phyloP scores from a whole-genome alignment of 2,113 vertebrate species.

The Sturnira hondurensis region DNA sequence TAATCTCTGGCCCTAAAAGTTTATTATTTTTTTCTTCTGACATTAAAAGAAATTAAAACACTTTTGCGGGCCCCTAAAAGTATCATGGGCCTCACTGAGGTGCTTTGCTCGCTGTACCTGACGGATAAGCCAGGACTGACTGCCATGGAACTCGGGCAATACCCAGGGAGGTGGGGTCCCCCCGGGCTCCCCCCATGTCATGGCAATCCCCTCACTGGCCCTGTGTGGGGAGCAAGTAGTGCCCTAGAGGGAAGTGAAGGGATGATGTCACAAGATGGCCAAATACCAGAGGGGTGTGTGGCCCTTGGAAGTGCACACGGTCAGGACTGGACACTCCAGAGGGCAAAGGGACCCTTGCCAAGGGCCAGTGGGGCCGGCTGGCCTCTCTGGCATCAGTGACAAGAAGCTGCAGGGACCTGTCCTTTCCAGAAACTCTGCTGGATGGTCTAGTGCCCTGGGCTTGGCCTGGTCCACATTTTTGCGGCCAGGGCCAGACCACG shows the following conservation, averaged over 20 bases:
- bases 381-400: neutral
- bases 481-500: neutral
- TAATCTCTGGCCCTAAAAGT: neutral
- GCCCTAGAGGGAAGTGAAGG: neutral
- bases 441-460: constrained; percentile 34
- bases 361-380: neutral
- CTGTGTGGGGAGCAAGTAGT: neutral
- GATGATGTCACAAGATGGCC: neutral
- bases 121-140: neutral
- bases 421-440: constrained; percentile 28
- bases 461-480: neutral
- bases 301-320: neutral
- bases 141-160: neutral
- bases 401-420: constrained; percentile 15
- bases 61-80: neutral
- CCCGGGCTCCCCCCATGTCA: too few relatives aligned
- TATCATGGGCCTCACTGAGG: neutral
- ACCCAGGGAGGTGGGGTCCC: neutral
- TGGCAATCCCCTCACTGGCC: neutral
- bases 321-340: neutral
- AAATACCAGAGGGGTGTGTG: neutral
- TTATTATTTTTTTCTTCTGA: neutral
- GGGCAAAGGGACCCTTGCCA: neutral
- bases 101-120: neutral
- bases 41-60: neutral